A percentile compares a stretch with the other conserved stretches of the same genome.
Conservation (phyloP, 2,113 vertebrate species). For the Xerus inauris region DNA sequence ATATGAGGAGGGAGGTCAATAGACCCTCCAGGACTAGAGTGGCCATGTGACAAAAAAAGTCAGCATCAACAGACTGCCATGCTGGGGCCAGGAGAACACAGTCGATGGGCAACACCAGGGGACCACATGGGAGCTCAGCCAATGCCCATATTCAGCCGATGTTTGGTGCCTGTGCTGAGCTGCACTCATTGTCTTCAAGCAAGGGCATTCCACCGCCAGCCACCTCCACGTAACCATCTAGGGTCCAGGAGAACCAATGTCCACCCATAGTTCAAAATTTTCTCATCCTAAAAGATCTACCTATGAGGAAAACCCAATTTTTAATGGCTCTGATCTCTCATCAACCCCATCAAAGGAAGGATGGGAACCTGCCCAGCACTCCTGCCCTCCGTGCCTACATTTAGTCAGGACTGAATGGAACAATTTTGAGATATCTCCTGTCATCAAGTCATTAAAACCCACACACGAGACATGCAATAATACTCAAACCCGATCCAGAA, state of each 20-base stretch:
- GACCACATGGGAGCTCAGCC: not conserved
- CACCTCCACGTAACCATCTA: not conserved
- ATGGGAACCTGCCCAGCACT: not conserved
- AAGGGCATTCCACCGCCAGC: not conserved
- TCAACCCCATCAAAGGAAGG: not conserved
- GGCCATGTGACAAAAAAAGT: not conserved
- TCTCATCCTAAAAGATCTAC: not conserved
- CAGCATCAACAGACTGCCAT: not conserved
- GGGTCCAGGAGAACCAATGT: not conserved
- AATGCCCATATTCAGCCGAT: not conserved
- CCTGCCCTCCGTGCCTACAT: not conserved
- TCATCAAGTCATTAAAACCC: not conserved
- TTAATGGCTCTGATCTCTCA: not conserved
- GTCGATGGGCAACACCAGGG: not conserved
- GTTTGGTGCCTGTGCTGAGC: not conserved
- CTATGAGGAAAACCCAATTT: not conserved
- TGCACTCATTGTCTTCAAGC: not conserved
- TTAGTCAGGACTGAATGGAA: not conserved
- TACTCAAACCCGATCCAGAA: not conserved
- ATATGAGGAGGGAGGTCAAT: not conserved
- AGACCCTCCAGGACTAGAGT: not conserved
- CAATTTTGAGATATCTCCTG: not conserved
- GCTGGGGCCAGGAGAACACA: not conserved
- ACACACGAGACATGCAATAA: not conserved
- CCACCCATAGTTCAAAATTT: not conserved